Conservation (phyloP, 2,888 invertebrate genomes). For the Melieria crassipennis region DNA sequence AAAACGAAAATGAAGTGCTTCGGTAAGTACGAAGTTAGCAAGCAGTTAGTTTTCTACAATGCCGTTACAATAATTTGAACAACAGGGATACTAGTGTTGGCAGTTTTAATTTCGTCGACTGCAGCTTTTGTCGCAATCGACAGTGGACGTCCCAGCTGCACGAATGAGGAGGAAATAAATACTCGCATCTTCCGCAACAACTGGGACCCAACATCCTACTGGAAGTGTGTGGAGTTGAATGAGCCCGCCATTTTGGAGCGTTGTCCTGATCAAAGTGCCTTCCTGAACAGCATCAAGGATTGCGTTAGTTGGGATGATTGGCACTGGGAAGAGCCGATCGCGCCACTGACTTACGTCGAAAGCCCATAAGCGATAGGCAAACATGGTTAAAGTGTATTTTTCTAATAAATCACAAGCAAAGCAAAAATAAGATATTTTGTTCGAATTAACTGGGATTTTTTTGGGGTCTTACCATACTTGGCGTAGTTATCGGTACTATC, state of each 20-base stretch:
- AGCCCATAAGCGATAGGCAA: too few relatives aligned
- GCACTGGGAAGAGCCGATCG: conserved; percentile 52
- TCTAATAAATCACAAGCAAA: not conserved
- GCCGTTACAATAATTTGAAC: not conserved
- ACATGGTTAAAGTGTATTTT: not conserved
- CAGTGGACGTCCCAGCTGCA: conserved; percentile 54
- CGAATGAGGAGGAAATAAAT: conserved; percentile 49
- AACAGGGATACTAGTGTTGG: not conserved
- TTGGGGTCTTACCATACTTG: too few relatives aligned
- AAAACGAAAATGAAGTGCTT: not conserved
- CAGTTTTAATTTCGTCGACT: not conserved
- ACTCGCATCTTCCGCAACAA: conserved; percentile 50
- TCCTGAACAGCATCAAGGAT: conserved; percentile 49
- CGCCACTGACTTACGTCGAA: conserved; percentile 38
- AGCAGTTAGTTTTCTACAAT: not conserved
- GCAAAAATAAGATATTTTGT: not conserved
- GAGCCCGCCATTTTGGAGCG: conserved; percentile 44
- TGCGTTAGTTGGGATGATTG: conserved; percentile 57
- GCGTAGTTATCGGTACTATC: too few relatives aligned
- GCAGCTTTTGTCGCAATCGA: conserved; percentile 24
- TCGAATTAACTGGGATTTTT: too few relatives aligned
- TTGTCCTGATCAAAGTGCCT: conserved; percentile 50
- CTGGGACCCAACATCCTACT: conserved; percentile 57
- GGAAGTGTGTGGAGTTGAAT: conserved; percentile 51
- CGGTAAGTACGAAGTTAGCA: not conserved